Evolutionary conservation across 2,888 invertebrate species (phyloP).

Genomic region (Loripinus fragilis): DNA sequence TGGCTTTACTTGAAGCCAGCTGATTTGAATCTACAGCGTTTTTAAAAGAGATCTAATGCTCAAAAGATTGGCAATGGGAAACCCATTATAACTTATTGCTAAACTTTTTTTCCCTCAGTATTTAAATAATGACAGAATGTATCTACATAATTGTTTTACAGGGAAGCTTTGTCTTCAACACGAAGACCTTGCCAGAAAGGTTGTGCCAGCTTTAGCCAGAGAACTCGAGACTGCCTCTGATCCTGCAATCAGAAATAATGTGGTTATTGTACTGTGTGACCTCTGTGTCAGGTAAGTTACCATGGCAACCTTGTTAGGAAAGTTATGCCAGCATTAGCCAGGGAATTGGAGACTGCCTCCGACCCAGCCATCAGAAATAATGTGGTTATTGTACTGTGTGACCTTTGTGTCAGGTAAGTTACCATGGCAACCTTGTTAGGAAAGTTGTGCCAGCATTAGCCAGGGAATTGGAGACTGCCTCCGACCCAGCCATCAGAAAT

Average conservation of each 20-base stretch:
- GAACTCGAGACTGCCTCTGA: slow-evolving; percentile 86
- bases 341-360: slow-evolving; percentile 85
- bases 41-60: too few species aligned
- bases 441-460: slow-evolving; percentile 87
- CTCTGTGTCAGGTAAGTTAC: slow-evolving; percentile 86
- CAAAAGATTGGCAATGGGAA: too few species aligned
- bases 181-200: slow-evolving; percentile 86
- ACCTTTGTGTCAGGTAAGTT: slow-evolving; percentile 87
- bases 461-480: slow-evolving; percentile 85
- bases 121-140: too few species aligned
- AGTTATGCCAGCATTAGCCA: slow-evolving; percentile 87
- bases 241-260: slow-evolving; percentile 87
- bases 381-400: slow-evolving; percentile 87
- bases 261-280: slow-evolving; percentile 87
- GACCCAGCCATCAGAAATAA: slow-evolving; percentile 87
- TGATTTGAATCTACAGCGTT: too few species aligned
- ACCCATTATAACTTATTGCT: too few species aligned
- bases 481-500: slow-evolving; percentile 86
- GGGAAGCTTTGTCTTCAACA: slow-evolving; percentile 88
- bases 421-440: slow-evolving; percentile 84
- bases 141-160: slow-evolving; percentile 56
- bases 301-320: slow-evolving; percentile 84
- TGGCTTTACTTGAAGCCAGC: too few species aligned
- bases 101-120: too few species aligned
- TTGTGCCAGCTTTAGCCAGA: slow-evolving; percentile 87